Evolutionary conservation across 1,140 invertebrate species (phyloP).

Genomic region (Atta cephalotes): DNA sequence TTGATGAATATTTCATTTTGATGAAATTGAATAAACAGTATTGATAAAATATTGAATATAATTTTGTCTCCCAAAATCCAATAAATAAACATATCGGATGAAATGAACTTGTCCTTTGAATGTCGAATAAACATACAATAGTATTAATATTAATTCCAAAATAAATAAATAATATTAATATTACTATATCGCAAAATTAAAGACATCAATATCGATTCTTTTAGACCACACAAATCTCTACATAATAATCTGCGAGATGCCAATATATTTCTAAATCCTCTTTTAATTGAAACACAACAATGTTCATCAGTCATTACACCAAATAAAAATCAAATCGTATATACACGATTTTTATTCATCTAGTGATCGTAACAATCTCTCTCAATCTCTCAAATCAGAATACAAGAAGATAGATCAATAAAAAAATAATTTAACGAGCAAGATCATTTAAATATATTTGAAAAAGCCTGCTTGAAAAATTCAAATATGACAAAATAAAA

Average conservation of each 20-base stretch:
- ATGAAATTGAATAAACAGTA: neutral
- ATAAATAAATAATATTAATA: neutral
- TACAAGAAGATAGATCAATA: neutral
- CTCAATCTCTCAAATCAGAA: constrained; percentile 37
- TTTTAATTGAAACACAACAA: constrained; percentile 27
- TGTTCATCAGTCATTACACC: constrained; percentile 14
- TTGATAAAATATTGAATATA: neutral
- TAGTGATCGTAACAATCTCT: constrained; percentile 12
- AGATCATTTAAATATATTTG: constrained; percentile 5
- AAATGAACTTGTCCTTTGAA: neutral
- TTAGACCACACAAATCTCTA: neutral
- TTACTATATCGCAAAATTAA: neutral
- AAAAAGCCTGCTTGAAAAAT: neutral
- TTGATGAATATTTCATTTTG: too few relatives aligned
- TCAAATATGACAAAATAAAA: neutral
- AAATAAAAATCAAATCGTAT: constrained; percentile 18
- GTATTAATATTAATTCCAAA: neutral
- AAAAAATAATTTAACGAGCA: constrained; percentile 39
- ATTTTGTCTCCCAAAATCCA: neutral
- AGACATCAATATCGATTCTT: neutral
- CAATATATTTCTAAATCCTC: constrained; percentile 17
- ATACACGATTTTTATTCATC: constrained; percentile 26
- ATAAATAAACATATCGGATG: constrained; percentile 7
- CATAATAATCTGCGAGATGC: neutral
- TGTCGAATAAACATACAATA: neutral